Conservation (phyloP, 2,888 invertebrate genomes). For the Helicoverpa assulta region DNA sequence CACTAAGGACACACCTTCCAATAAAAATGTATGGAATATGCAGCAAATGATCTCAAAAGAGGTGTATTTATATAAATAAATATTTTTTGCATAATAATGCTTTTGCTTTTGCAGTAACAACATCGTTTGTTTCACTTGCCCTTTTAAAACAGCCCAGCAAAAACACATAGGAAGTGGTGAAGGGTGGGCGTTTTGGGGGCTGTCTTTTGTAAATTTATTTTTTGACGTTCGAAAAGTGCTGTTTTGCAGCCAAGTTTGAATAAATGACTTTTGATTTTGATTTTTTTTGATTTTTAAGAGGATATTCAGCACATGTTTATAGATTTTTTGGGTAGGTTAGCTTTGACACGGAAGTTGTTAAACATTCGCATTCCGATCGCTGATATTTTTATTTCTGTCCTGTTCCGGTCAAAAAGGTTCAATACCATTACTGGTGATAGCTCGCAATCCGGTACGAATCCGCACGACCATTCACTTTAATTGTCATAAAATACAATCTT, state of each 20-base stretch:
- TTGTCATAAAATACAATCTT: slow-evolving; percentile 74
- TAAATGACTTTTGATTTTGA: too few species aligned
- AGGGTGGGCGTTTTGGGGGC: too few species aligned
- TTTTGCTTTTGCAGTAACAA: slow-evolving; percentile 4
- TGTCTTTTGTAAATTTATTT: too few species aligned
- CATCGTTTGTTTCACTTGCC: slow-evolving; percentile 2
- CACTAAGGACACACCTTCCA: slow-evolving; percentile 62
- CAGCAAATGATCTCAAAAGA: slow-evolving; percentile 55
- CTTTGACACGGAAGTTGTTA: slow-evolving; percentile 51
- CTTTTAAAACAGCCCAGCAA: too few species aligned
- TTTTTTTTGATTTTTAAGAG: background rate
- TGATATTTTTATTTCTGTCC: slow-evolving; percentile 42
- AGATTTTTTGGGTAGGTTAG: slow-evolving; percentile 20
- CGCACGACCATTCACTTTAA: slow-evolving; percentile 66
- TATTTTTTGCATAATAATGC: slow-evolving; percentile 24
- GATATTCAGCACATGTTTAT: slow-evolving; percentile 11
- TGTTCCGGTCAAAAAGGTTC: slow-evolving; percentile 56
- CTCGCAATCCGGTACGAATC: slow-evolving; percentile 48
- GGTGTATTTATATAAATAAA: slow-evolving; percentile 10
- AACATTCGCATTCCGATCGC: slow-evolving; percentile 31
- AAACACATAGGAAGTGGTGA: too few species aligned
- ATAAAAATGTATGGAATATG: slow-evolving; percentile 45
- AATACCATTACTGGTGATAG: slow-evolving; percentile 58
- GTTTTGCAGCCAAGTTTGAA: too few species aligned
- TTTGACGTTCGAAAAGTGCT: too few species aligned